Conservation (phyloP, 2,888 invertebrate genomes). For the Crossocerus cetratus region DNA sequence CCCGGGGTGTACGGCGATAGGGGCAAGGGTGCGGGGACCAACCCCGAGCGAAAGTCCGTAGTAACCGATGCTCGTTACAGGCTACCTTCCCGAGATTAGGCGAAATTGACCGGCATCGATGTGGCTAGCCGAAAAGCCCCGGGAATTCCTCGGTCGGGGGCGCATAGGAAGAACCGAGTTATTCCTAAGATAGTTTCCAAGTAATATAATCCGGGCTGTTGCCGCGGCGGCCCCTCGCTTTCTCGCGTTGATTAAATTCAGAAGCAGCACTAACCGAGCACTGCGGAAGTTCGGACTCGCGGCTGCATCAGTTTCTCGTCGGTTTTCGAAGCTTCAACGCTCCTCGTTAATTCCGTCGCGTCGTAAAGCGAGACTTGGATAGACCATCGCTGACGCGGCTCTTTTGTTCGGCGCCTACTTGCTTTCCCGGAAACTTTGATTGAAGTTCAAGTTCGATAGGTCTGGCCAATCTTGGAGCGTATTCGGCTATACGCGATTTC, state of each 20-base stretch:
- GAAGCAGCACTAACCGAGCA: conserved; percentile 47
- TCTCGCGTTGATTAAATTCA: conserved; percentile 67
- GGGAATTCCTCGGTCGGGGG: conserved; percentile 26
- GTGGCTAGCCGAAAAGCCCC: conserved; percentile 2
- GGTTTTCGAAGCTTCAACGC: conserved; percentile 8
- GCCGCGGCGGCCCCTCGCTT: conserved; percentile 1
- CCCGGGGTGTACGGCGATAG: background rate
- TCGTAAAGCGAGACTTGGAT: conserved; percentile 29
- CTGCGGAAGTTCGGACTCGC: conserved; percentile 40
- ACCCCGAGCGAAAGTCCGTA: background rate
- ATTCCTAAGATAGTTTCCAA: conserved; percentile 64
- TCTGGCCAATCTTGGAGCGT: background rate
- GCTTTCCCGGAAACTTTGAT: conserved; percentile 34
- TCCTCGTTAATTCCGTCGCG: conserved; percentile 48
- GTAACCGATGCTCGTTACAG: background rate
- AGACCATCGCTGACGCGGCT: conserved; percentile 8
- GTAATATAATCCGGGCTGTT: conserved; percentile 63
- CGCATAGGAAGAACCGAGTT: conserved; percentile 35
- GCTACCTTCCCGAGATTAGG: conserved; percentile 11
- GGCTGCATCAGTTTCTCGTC: conserved; percentile 33
- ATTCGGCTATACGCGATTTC: background rate
- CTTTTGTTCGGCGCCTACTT: conserved; percentile 1
- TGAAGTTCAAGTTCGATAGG: conserved; percentile 18
- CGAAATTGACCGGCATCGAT: conserved; percentile 28
- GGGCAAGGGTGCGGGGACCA: no score